Conservation (phyloP, 2,797 vertebrate species). For the Synanceia verrucosa region DNA sequence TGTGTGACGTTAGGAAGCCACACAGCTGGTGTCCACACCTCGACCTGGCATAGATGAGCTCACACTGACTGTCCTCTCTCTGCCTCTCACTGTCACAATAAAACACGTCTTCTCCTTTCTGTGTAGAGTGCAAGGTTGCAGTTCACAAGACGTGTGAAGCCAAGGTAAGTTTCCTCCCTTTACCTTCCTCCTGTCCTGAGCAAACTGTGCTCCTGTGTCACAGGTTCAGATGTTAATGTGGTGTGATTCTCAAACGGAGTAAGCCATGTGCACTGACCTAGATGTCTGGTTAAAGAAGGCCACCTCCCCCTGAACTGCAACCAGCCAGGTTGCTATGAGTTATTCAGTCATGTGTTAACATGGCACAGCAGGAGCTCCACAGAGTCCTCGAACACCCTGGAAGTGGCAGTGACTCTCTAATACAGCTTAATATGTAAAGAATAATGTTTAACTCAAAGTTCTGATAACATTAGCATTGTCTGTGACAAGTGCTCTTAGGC, state of each 20-base stretch:
- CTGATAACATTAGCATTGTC: background rate
- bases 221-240: slow-evolving; percentile 25
- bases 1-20: slow-evolving; percentile 17
- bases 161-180: slow-evolving; percentile 81
- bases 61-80: slow-evolving; percentile 10
- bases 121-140: slow-evolving; percentile 87
- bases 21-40: background rate
- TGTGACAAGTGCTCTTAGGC: background rate
- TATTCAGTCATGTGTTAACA: slow-evolving; percentile 47
- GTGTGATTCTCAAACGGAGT: slow-evolving; percentile 43
- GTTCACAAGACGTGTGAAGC: slow-evolving; percentile 87
- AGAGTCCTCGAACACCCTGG: background rate
- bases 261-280: slow-evolving; percentile 72
- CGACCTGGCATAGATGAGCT: slow-evolving; percentile 15
- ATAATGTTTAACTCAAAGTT: background rate
- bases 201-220: slow-evolving; percentile 29
- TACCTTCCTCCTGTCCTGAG: background rate
- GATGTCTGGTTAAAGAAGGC: slow-evolving; percentile 59
- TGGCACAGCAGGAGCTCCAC: slow-evolving; percentile 11
- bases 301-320: slow-evolving; percentile 27
- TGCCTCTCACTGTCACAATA: slow-evolving; percentile 6
- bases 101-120: slow-evolving; percentile 25
- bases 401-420: background rate
- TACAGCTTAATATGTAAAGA: slow-evolving; percentile 4
- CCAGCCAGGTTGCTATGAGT: slow-evolving; percentile 53